These are phyloP conservation scores for Fratercula arctica DNA, from an alignment of 2,797 vertebrate genomes.

Conservation along the genomic window DNA sequence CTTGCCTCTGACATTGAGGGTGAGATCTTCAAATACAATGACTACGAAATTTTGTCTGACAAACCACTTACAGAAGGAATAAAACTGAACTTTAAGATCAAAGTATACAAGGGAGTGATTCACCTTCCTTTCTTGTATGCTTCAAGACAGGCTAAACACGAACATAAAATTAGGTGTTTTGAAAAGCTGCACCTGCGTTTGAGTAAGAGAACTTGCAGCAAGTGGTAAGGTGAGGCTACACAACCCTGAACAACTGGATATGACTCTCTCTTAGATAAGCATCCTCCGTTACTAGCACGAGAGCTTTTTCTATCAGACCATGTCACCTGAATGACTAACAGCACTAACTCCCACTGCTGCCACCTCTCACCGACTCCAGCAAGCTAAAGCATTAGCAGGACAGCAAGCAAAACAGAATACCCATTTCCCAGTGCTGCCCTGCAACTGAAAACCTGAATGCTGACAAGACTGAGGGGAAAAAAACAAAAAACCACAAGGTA, in stretches of 20 bases:
- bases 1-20: neutral
- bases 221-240: neutral
- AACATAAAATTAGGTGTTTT: neutral
- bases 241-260: neutral
- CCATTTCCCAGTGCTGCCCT: neutral
- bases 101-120: conserved; percentile 1
- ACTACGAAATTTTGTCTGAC: conserved; percentile 29
- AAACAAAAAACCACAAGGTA: neutral
- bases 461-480: neutral
- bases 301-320: neutral
- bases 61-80: conserved; percentile 19
- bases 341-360: neutral
- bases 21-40: neutral
- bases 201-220: neutral
- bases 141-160: neutral
- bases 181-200: neutral
- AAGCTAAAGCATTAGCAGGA: neutral
- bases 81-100: conserved; percentile 12
- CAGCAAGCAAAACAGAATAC: neutral
- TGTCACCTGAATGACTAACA: neutral
- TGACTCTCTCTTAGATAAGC: neutral
- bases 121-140: neutral
- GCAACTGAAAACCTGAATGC: neutral
- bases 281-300: neutral
- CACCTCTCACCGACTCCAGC: neutral